A percentile compares a stretch with the other conserved stretches of the same genome.
phyloP scores from a whole-genome alignment of 2,113 vertebrate species.

The Chlorodrepanis virens region DNA sequence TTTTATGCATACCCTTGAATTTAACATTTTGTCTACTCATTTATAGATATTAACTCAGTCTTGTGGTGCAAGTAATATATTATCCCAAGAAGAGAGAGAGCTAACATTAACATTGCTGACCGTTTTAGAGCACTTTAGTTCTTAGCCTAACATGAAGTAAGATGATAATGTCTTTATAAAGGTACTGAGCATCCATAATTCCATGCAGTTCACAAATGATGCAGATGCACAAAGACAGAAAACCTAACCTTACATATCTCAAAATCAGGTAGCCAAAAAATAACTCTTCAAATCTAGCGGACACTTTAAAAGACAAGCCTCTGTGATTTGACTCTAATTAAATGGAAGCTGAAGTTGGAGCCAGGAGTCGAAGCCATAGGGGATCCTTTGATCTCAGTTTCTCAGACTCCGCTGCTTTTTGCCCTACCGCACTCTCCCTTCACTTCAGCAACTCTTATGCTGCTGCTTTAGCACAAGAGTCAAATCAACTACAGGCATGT shows the following conservation, averaged over 20 bases:
- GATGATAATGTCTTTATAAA: background rate
- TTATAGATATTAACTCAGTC: background rate
- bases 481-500: background rate
- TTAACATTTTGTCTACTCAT: background rate
- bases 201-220: background rate
- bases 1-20: background rate
- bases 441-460: background rate
- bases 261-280: constrained; percentile 9
- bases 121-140: background rate
- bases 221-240: background rate
- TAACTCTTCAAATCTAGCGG: constrained; percentile 7
- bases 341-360: constrained; percentile 8
- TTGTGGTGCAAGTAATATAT: background rate
- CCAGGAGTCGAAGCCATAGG: constrained; percentile 37
- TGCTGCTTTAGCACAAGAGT: background rate
- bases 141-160: background rate
- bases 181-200: background rate
- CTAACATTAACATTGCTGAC: background rate
- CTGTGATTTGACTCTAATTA: constrained; percentile 36
- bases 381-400: constrained; percentile 49
- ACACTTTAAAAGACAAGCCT: background rate
- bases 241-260: background rate
- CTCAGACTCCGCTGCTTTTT: constrained; percentile 1
- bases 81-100: background rate
- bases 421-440: background rate